Conservation (phyloP, 2,797 vertebrate genomes). For the Saxicola maurus region DNA sequence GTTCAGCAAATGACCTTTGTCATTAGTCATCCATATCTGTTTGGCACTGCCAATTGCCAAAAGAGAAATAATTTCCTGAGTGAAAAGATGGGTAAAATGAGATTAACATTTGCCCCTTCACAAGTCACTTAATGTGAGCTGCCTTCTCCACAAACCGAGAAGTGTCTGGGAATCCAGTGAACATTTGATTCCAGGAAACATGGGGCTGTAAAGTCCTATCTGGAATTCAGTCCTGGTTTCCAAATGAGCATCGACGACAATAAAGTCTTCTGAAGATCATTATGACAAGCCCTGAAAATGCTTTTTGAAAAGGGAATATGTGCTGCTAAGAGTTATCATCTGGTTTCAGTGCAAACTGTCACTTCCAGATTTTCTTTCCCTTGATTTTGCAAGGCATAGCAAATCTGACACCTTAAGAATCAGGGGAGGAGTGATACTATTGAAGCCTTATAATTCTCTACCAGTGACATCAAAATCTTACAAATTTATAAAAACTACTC, state of each 20-base stretch:
- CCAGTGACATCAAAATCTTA: not conserved
- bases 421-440: not conserved
- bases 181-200: not conserved
- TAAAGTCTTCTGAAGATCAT: not conserved
- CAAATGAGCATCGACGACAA: not conserved
- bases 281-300: not conserved
- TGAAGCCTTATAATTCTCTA: not conserved
- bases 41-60: not conserved
- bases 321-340: not conserved
- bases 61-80: constrained; percentile 45
- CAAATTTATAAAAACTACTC: not conserved
- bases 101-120: constrained; percentile 30
- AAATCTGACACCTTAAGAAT: not conserved
- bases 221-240: not conserved
- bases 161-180: not conserved
- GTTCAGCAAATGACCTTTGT: not conserved
- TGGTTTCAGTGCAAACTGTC: not conserved
- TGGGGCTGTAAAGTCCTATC: not conserved
- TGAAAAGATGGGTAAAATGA: constrained; percentile 14
- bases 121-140: not conserved
- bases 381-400: not conserved
- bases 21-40: not conserved
- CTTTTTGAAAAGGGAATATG: not conserved
- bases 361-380: not conserved
- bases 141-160: not conserved